A percentile compares a stretch with the other conserved stretches of the same genome.
Evolutionary conservation across 2,113 vertebrate species (phyloP).

Genomic region (Shinisaurus crocodilurus): DNA sequence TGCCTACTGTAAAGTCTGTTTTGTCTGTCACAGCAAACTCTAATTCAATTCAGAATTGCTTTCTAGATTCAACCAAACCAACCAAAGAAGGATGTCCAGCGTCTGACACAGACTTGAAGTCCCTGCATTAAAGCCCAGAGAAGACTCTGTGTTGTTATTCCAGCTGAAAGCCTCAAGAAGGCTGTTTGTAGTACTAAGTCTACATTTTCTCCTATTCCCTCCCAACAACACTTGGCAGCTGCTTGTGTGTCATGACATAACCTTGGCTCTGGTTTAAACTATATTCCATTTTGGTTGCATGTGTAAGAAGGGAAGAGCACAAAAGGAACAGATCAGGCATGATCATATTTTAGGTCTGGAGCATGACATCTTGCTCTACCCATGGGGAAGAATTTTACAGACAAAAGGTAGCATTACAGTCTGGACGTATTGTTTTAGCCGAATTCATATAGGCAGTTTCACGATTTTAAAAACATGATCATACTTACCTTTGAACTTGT

Average conservation of each 20-base stretch:
- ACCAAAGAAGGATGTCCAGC: conserved; percentile 47
- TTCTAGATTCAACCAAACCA: conserved; percentile 66
- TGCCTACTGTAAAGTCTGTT: conserved; percentile 78
- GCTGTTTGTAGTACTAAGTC: neutral
- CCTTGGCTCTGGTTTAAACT: conserved; percentile 2
- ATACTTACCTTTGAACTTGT: neutral
- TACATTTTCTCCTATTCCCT: conserved; percentile 5
- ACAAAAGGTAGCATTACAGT: conserved; percentile 12
- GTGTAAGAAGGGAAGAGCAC: neutral
- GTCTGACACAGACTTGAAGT: conserved; percentile 38
- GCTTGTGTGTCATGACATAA: neutral
- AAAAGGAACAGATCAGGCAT: conserved; percentile 28
- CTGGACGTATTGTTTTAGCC: neutral
- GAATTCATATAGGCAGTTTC: neutral
- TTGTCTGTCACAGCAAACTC: conserved; percentile 75
- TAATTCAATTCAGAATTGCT: conserved; percentile 78
- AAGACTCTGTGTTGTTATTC: conserved; percentile 38
- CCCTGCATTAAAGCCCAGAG: conserved; percentile 30
- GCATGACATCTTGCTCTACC: neutral
- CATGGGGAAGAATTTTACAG: neutral
- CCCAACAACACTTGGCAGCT: neutral
- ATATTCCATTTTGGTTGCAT: neutral
- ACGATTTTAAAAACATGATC: conserved; percentile 2
- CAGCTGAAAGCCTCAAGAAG: neutral
- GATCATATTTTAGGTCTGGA: neutral